Evolutionary conservation across 2,113 vertebrate species (phyloP).

Genomic region (Mugil cephalus): DNA sequence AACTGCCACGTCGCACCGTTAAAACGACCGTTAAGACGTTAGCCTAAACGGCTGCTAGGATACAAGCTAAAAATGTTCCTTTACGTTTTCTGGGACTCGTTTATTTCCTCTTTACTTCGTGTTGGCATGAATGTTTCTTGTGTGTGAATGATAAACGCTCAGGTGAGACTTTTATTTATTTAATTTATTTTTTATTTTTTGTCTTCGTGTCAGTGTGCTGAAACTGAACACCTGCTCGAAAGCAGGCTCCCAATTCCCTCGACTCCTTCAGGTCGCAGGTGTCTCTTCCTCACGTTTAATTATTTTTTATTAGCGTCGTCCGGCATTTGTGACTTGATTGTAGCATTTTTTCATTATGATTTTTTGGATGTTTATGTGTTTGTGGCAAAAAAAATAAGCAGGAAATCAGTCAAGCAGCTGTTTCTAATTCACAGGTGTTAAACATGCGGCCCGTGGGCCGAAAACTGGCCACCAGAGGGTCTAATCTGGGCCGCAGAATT

Average conservation of each 20-base stretch:
- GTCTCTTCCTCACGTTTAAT: conserved; percentile 19
- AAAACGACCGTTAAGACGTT: not conserved
- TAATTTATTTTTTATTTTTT: too few relatives aligned
- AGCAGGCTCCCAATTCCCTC: conserved; percentile 36
- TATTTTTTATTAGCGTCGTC: conserved; percentile 20
- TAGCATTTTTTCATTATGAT: not conserved
- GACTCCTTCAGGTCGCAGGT: conserved; percentile 44
- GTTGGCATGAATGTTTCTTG: rapidly evolving
- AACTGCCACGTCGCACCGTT: not conserved
- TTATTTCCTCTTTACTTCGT: not conserved
- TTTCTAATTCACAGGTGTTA: too few relatives aligned
- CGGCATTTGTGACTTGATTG: not conserved
- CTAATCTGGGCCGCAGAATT: too few relatives aligned
- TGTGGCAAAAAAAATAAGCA: too few relatives aligned
- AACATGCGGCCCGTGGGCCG: too few relatives aligned
- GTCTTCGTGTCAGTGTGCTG: not conserved
- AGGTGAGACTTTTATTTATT: too few relatives aligned
- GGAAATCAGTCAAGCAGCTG: too few relatives aligned
- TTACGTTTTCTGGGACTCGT: not conserved
- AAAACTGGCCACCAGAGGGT: too few relatives aligned
- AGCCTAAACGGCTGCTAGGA: conserved; percentile 55
- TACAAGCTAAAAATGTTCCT: not conserved
- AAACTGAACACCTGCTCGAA: conserved; percentile 53
- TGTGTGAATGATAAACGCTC: not conserved
- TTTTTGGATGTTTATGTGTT: not conserved